These are phyloP conservation scores for Tretioscincus oriximinensis DNA, from an alignment of 2,113 vertebrate species.

Conservation along the genomic window DNA sequence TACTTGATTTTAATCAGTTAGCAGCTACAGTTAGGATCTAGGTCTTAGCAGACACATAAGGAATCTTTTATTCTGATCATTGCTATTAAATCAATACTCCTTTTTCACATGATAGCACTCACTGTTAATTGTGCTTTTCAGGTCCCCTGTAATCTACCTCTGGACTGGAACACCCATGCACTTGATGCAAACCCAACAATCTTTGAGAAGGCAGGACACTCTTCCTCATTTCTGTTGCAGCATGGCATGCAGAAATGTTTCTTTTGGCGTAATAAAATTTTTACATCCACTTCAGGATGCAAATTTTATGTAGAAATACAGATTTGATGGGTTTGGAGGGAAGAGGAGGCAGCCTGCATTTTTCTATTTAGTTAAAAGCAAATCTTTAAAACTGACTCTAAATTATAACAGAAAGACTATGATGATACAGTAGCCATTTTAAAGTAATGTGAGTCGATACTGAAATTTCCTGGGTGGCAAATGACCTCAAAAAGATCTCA, in stretches of 20 bases:
- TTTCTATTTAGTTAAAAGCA: fast-evolving
- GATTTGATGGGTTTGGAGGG: not conserved
- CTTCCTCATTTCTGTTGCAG: slow-evolving; percentile 23
- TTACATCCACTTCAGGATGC: not conserved
- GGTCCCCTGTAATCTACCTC: slow-evolving; percentile 41
- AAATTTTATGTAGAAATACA: not conserved
- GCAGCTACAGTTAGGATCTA: too few species aligned
- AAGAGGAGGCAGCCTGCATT: slow-evolving; percentile 20
- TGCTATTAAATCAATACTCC: not conserved
- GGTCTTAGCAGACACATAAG: not conserved
- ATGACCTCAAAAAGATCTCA: too few species aligned
- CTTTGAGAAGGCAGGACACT: slow-evolving; percentile 56
- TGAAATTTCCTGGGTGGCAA: not conserved
- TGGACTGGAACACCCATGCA: not conserved
- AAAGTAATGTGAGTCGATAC: not conserved
- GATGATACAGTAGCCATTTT: not conserved
- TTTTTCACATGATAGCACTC: not conserved
- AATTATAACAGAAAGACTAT: not conserved
- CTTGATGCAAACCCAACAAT: slow-evolving; percentile 22
- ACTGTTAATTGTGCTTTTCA: slow-evolving; percentile 35
- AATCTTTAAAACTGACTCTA: not conserved
- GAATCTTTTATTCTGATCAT: not conserved
- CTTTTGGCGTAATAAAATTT: not conserved
- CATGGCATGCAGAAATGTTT: slow-evolving; percentile 16
- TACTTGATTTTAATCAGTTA: too few species aligned